These are phyloP conservation scores for Stomatorhinus ivindoensis DNA, from an alignment of 2,113 vertebrate genomes.

Conservation along the genomic window DNA sequence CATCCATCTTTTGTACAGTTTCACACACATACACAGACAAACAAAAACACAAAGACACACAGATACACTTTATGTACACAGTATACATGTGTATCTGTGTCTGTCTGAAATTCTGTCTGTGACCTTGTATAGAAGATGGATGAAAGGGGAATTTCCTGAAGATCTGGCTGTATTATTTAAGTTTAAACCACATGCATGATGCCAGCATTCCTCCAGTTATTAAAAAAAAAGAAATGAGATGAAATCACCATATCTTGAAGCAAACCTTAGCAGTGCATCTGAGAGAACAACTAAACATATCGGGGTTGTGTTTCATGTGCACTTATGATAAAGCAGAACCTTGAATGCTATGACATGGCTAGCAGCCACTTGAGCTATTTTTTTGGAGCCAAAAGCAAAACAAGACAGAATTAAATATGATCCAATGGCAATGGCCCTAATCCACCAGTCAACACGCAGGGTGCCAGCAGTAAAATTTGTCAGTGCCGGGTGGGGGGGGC, in stretches of 20 bases:
- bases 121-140: neutral
- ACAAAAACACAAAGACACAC: neutral
- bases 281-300: neutral
- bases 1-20: neutral
- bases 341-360: neutral
- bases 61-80: no score
- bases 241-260: neutral
- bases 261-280: neutral
- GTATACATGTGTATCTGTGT: neutral
- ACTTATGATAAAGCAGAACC: neutral
- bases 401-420: neutral
- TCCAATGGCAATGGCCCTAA: neutral
- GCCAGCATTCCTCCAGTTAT: neutral
- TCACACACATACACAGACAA: neutral
- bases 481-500: neutral
- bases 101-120: neutral
- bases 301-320: neutral
- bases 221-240: neutral
- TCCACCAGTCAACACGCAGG: neutral
- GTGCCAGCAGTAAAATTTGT: neutral
- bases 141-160: conserved; percentile 4
- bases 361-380: neutral
- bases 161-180: neutral
- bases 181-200: neutral
- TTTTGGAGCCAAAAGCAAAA: neutral